A percentile compares a stretch with the other conserved stretches of the same genome.
Evolutionary conservation across 2,113 vertebrate species (phyloP).

Genomic region (Apaloderma vittatum): DNA sequence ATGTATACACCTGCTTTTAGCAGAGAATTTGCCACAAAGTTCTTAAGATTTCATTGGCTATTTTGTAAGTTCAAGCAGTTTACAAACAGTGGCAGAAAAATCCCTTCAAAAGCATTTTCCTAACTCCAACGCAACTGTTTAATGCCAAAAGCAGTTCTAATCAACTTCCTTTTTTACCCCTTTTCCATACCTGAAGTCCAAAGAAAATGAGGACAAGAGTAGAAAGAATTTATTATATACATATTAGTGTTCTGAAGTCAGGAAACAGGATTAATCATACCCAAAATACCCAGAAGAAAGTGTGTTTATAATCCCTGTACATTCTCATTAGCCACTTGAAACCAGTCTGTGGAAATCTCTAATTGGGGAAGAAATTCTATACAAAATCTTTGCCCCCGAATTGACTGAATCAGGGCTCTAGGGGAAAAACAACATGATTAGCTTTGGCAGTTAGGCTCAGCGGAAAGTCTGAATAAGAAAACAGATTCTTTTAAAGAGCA

Average conservation of each 20-base stretch:
- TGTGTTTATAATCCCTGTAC: conserved; percentile 66
- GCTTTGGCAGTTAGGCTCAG: conserved; percentile 53
- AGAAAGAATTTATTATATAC: conserved; percentile 60
- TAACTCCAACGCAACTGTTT: conserved; percentile 46
- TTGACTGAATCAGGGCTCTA: conserved; percentile 67
- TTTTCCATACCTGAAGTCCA: conserved; percentile 46
- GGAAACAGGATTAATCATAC: conserved; percentile 66
- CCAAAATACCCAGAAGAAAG: conserved; percentile 59
- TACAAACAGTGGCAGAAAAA: conserved; percentile 23
- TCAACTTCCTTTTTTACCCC: background rate
- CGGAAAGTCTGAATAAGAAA: conserved; percentile 29
- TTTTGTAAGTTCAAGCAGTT: conserved; percentile 20
- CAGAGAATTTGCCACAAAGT: conserved; percentile 8
- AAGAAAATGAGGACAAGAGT: conserved; percentile 42
- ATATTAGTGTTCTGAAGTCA: conserved; percentile 48
- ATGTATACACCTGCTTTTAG: background rate
- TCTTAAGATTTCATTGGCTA: conserved; percentile 1
- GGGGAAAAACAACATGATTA: conserved; percentile 60
- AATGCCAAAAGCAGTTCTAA: conserved; percentile 51
- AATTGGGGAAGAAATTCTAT: conserved; percentile 70
- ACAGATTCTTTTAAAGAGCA: background rate
- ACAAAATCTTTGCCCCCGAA: conserved; percentile 72
- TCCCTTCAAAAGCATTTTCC: conserved; percentile 21
- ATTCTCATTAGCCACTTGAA: conserved; percentile 64
- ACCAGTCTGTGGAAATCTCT: conserved; percentile 48